A percentile compares a stretch with the other conserved stretches of the same genome.
Conservation (phyloP, 1,140 invertebrate species). For the Schlechtendalia chinensis region DNA sequence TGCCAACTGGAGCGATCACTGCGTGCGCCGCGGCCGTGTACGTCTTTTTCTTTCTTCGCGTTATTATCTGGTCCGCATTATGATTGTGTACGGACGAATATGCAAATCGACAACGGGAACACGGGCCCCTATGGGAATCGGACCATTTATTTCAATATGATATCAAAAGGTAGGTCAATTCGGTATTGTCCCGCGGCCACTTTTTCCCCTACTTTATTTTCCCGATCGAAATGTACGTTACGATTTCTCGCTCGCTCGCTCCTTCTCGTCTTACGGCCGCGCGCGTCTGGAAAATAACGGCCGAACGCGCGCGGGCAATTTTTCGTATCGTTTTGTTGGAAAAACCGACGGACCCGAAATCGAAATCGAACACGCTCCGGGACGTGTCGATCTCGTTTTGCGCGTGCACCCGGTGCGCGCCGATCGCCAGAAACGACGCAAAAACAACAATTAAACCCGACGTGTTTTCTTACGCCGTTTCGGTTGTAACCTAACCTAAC, state of each 20-base stretch:
- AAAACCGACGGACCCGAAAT: too few relatives aligned
- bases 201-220: constrained; percentile 30
- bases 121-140: constrained; percentile 47
- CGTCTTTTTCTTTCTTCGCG: constrained; percentile 21
- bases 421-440: too few relatives aligned
- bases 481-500: too few relatives aligned
- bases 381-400: too few relatives aligned
- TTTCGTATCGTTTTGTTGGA: too few relatives aligned
- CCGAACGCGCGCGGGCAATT: too few relatives aligned
- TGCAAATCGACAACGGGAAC: constrained; percentile 41
- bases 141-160: constrained; percentile 48
- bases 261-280: not conserved
- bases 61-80: constrained; percentile 10
- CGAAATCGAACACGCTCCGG: too few relatives aligned
- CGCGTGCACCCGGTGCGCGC: too few relatives aligned
- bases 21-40: too few relatives aligned
- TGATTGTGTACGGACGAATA: constrained; percentile 9
- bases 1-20: constrained; percentile 49
- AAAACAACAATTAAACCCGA: too few relatives aligned
- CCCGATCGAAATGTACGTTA: constrained; percentile 39
- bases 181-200: constrained; percentile 24
- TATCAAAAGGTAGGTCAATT: constrained; percentile 49
- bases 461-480: too few relatives aligned
- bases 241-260: too few relatives aligned
- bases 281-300: constrained; percentile 46